Base-by-base conservation (phyloP, 2,888 invertebrate genomes). In the Drosophila pseudotalamancana region DNA sequence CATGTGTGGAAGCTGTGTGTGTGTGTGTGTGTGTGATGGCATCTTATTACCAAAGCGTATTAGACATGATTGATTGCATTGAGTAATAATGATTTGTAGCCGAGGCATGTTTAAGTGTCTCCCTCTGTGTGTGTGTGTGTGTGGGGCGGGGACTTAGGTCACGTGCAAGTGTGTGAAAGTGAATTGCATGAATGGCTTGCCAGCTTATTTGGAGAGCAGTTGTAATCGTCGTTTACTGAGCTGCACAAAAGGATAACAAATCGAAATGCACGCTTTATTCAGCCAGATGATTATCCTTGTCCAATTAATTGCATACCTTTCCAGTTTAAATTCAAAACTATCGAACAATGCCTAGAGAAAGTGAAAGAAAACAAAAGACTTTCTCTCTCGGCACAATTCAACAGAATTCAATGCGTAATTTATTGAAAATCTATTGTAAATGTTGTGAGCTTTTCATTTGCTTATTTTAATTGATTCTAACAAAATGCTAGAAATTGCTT, bases 11-110 rank as follows among this genome's bases (percentile, higher is more conserved):
- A n/a, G n/a, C n/a, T n/a, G n/a, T n/a, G n/a, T n/a, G 50, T 57
- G 72, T 54, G 61, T 8, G 16, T 18, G 8, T 39, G 21, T 43
- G n/a, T 59, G 53, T 45, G 74, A 46, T 54, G 86, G 87, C 81
- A 87, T 81, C 81, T 81, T 87, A 81, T 81, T 81, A 87, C 87
- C 84, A 87, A 81, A 82, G 87, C 87, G 83, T 82, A 83, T 83
- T 83, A 83, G 80, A 54, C 83, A 87, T 87, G 88, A 83, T 83
- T 87, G 83, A 83, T 83, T 83, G 87, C 83, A 85, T 82, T 85
- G 83, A 85, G 86, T 79, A 87, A 80, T 74, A 78, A 83, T 85
- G 87, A 87, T 85, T 83, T 80, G 87, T 61, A 75, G 72, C 72
- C 48, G 42, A 61, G 64, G 53, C 75, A 75, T 65, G 71, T 50